These are phyloP conservation scores for Phania funesta DNA, from an alignment of 2,888 invertebrate species.

Conservation along the genomic window DNA sequence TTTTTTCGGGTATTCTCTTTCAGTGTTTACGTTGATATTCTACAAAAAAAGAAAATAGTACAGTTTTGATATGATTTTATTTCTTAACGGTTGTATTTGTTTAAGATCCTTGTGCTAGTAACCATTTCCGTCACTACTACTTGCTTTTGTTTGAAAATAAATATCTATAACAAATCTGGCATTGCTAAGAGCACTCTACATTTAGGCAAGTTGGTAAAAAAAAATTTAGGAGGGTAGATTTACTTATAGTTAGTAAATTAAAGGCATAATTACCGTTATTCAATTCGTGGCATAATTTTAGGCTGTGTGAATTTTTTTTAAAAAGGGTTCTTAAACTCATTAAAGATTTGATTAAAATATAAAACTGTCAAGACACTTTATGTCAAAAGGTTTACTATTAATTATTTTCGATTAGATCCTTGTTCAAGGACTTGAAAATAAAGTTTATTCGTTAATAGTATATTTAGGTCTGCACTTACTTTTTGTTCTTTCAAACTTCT, in stretches of 20 bases:
- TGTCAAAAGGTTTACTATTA: too few species aligned
- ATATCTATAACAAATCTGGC: not conserved
- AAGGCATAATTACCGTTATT: not conserved
- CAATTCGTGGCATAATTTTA: too few species aligned
- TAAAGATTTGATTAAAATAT: too few species aligned
- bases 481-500: too few species aligned
- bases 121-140: conserved; percentile 52
- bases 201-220: not conserved
- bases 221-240: not conserved
- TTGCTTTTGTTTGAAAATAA: conserved; percentile 5
- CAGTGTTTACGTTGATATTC: not conserved
- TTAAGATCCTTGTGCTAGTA: conserved; percentile 60
- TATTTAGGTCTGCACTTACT: too few species aligned
- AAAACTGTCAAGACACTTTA: too few species aligned
- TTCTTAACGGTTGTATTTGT: conserved; percentile 11
- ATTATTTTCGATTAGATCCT: too few species aligned
- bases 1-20: not conserved
- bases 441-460: too few species aligned
- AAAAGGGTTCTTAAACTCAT: too few species aligned
- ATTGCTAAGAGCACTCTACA: not conserved
- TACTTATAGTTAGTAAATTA: conserved; percentile 14
- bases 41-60: not conserved
- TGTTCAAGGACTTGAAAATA: too few species aligned
- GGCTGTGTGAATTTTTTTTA: too few species aligned
- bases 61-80: conserved; percentile 3